Conservation (phyloP, 2,888 invertebrate species). For the Anoncus sp. region DNA sequence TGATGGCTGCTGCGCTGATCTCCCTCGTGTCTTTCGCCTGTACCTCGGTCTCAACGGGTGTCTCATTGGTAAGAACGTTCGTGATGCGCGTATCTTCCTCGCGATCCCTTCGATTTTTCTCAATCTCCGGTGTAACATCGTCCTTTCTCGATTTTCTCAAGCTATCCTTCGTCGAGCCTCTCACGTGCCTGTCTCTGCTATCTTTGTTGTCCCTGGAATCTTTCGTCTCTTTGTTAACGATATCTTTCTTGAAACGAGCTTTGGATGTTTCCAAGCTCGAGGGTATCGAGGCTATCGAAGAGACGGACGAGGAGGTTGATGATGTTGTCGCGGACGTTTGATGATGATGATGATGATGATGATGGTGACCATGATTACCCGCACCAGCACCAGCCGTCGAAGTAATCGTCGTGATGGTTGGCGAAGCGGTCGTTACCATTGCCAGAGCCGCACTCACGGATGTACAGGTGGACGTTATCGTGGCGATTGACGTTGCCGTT, state of each 20-base stretch:
- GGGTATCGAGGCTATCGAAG: slow-evolving; percentile 65
- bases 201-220: slow-evolving; percentile 79
- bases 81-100: slow-evolving; percentile 72
- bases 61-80: slow-evolving; percentile 8
- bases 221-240: slow-evolving; percentile 75
- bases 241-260: slow-evolving; percentile 75
- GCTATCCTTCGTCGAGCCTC: slow-evolving; percentile 77
- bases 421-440: slow-evolving; percentile 64
- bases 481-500: slow-evolving; percentile 66
- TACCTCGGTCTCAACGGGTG: slow-evolving; percentile 3
- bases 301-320: slow-evolving; percentile 66
- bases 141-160: slow-evolving; percentile 78
- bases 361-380: slow-evolving; percentile 19
- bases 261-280: slow-evolving; percentile 71
- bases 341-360: slow-evolving; percentile 46
- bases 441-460: slow-evolving; percentile 67
- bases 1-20: slow-evolving; percentile 17
- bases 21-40: slow-evolving; percentile 69
- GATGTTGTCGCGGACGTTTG: slow-evolving; percentile 63
- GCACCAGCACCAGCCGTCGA: slow-evolving; percentile 41
- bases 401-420: slow-evolving; percentile 72
- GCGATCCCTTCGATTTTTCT: slow-evolving; percentile 74
- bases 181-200: slow-evolving; percentile 80
- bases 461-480: slow-evolving; percentile 72
- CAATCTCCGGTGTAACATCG: slow-evolving; percentile 70